phyloP scores from a whole-genome alignment of 1,140 invertebrate genomes.

The Drosophila navojoa region DNA sequence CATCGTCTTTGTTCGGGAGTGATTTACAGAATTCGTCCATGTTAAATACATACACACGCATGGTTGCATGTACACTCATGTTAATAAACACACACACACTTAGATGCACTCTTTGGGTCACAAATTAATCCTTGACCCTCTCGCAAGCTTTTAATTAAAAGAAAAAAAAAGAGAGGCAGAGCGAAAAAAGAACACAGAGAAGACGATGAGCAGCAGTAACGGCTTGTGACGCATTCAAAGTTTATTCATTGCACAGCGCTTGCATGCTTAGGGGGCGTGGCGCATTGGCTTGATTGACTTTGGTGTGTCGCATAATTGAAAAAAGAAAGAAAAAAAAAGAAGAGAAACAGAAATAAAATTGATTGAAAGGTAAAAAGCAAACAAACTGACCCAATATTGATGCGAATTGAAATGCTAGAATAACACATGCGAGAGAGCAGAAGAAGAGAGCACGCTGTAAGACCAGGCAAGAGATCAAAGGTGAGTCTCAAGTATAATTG shows the following conservation, averaged over 20 bases:
- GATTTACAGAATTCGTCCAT: conserved; percentile 28
- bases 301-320: conserved; percentile 56
- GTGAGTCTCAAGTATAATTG: neutral
- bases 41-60: conserved; percentile 8
- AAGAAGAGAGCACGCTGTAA: neutral
- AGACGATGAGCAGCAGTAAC: neutral
- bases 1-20: conserved; percentile 28
- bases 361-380: conserved; percentile 61
- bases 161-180: conserved; percentile 8
- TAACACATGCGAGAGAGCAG: neutral
- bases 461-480: neutral
- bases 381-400: conserved; percentile 9
- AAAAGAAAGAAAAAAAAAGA: conserved; percentile 29
- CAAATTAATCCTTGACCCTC: conserved; percentile 78
- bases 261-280: conserved; percentile 31
- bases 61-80: neutral
- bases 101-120: conserved; percentile 38
- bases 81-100: conserved; percentile 8
- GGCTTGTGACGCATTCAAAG: conserved; percentile 52
- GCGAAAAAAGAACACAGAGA: neutral
- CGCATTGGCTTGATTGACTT: conserved; percentile 45
- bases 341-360: conserved; percentile 33
- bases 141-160: conserved; percentile 67
- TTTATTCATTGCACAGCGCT: conserved; percentile 47
- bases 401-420: conserved; percentile 4